Evolutionary conservation across 1,140 invertebrate species (phyloP).

Genomic region (Drosophila teissieri): DNA sequence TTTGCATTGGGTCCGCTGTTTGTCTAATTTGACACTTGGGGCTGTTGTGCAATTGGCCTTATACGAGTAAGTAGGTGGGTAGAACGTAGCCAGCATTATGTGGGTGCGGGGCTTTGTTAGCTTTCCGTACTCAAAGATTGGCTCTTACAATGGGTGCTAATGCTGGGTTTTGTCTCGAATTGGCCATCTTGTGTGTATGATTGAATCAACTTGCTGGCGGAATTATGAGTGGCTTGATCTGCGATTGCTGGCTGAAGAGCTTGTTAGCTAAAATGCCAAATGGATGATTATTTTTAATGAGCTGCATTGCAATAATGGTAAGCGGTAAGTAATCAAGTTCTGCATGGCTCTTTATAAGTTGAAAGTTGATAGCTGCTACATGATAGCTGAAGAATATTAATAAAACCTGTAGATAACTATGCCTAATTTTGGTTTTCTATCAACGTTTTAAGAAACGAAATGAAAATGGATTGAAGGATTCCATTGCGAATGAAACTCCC

Average conservation of each 20-base stretch:
- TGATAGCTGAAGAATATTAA: background rate
- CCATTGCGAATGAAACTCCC: slow-evolving; percentile 42
- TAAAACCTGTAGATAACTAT: no score
- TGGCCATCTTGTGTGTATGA: slow-evolving; percentile 40
- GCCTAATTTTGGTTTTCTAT: no score
- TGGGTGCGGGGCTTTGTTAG: slow-evolving; percentile 45
- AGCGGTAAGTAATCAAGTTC: slow-evolving; percentile 1
- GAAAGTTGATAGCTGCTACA: background rate
- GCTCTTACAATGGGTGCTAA: slow-evolving; percentile 54
- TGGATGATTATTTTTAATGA: slow-evolving; percentile 46
- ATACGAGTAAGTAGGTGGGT: slow-evolving; percentile 21
- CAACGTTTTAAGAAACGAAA: background rate
- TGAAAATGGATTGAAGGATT: slow-evolving; percentile 24
- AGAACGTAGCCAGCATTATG: slow-evolving; percentile 1
- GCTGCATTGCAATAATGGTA: slow-evolving; percentile 3
- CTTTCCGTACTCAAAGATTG: slow-evolving; percentile 46
- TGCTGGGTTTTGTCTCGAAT: slow-evolving; percentile 51
- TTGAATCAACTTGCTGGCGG: slow-evolving; percentile 32
- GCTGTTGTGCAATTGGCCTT: slow-evolving; percentile 62
- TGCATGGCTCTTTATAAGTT: background rate
- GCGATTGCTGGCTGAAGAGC: background rate
- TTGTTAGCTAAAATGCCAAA: slow-evolving; percentile 35
- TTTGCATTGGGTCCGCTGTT: slow-evolving; percentile 66
- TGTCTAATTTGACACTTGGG: slow-evolving; percentile 81
- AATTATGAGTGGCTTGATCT: slow-evolving; percentile 12